These are phyloP conservation scores for Coryphaenoides rupestris DNA, from an alignment of 2,113 vertebrate species.

Conservation along the genomic window DNA sequence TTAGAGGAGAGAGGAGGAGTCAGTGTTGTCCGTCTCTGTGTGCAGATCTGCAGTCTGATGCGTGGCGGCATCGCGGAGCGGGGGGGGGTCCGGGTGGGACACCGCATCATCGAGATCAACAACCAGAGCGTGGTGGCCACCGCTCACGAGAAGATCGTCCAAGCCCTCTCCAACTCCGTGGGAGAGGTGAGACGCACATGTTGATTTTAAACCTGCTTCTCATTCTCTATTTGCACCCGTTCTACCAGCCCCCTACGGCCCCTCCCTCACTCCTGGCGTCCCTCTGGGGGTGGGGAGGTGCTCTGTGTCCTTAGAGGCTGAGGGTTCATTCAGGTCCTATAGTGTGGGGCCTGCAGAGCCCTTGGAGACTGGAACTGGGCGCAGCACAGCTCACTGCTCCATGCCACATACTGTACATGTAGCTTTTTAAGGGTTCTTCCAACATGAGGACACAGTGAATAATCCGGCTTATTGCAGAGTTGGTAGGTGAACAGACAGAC, in stretches of 20 bases:
- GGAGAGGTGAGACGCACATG: conserved; percentile 84
- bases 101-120: conserved; percentile 98
- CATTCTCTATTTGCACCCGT: no score
- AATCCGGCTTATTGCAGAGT: no score
- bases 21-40: conserved; percentile 6
- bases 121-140: conserved; percentile 97
- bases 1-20: no score
- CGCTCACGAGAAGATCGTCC: conserved; percentile 97
- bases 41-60: conserved; percentile 97
- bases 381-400: no score
- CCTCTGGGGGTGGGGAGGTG: not conserved
- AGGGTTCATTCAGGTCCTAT: not conserved
- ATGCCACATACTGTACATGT: no score
- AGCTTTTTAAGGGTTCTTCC: no score
- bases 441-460: no score
- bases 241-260: no score
- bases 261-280: no score
- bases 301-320: not conserved
- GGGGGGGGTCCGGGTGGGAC: conserved; percentile 92
- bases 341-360: not conserved
- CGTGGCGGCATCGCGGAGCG: conserved; percentile 95
- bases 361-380: no score
- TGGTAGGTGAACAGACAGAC: no score
- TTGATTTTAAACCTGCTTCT: no score
- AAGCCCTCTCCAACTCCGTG: conserved; percentile 95